phyloP scores from a whole-genome alignment of 2,113 vertebrate genomes.

The Thymallus thymallus region DNA sequence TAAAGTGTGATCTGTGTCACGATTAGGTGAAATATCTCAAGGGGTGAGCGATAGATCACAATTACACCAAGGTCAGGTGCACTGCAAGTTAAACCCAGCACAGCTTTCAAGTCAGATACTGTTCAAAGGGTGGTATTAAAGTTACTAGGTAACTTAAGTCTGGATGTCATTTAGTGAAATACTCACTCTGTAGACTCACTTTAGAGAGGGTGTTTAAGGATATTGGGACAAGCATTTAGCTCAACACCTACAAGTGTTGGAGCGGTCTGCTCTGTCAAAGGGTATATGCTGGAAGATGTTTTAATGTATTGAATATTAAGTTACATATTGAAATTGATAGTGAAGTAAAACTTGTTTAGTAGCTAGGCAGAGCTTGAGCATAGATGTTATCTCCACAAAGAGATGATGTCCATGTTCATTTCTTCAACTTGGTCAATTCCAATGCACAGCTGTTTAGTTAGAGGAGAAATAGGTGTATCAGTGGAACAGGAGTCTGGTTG shows the following conservation, averaged over 20 bases:
- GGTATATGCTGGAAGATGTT: not conserved
- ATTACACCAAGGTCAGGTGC: constrained; percentile 39
- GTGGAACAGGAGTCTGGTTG: constrained; percentile 29
- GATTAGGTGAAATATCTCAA: constrained; percentile 31
- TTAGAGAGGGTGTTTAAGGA: not conserved
- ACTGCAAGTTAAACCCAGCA: constrained; percentile 45
- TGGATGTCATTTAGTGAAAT: constrained; percentile 9
- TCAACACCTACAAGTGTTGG: not conserved
- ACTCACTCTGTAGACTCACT: not conserved
- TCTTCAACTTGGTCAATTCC: not conserved
- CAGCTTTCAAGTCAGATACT: constrained; percentile 41
- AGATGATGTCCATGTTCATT: not conserved
- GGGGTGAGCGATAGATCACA: constrained; percentile 26
- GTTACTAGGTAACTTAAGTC: constrained; percentile 48
- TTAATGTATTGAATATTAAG: not conserved
- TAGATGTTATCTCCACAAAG: not conserved
- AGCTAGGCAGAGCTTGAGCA: not conserved
- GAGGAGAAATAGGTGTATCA: constrained; percentile 27
- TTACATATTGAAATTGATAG: not conserved
- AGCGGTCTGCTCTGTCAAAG: not conserved
- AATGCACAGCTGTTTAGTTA: not conserved
- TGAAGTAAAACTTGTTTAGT: not conserved
- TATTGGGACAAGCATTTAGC: constrained; percentile 2
- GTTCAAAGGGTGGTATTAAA: constrained; percentile 47
- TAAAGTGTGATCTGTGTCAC: constrained; percentile 18